Base-by-base conservation (phyloP, 1,140 invertebrate species). In the Aphidius gifuensis region DNA sequence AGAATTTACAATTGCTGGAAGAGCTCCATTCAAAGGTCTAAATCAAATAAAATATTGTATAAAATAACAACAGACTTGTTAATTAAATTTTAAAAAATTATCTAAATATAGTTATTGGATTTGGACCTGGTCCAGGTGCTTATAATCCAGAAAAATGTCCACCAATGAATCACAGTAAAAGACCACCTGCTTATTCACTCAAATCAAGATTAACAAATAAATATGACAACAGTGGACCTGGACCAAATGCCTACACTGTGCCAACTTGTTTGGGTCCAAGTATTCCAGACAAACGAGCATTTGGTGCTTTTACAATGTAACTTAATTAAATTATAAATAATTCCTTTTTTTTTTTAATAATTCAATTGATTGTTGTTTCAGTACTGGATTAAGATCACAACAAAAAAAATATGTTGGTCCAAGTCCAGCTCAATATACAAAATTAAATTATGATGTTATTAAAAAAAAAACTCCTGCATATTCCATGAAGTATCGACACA, bases 271-370 rank as follows among this genome's bases (percentile, higher is more conserved):
- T 80, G 40, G 77, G 76, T 6, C 75, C 77, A 0, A 76, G 71
- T 57, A 71, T 79, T 39, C 75, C 78, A 0, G 72, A 80, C 47
- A 78, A 79, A 61, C 61, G 56, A 44, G 71, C 76, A n/a, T 58
- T 68, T 59, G 75, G 70, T 53, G 77, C 77, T 51, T 79, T 74
- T 49, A 69, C 73, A 7, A 78, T 80, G 79, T n/a, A n/a, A n/a
- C n/a, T n/a, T n/a, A n/a, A n/a, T n/a, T n/a, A n/a, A n/a, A n/a
- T n/a, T n/a, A n/a, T n/a, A n/a, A n/a, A n/a, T n/a, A n/a, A n/a
- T n/a, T n/a, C n/a, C n/a, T n/a, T n/a, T 38, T 49, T 39, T 9
- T 21, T 40, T 48, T n/a, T n/a, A n/a, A n/a, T n/a, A n/a, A n/a
- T n/a, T n/a, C n/a, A n/a, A n/a, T 8, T 48, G 60, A 60, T 9